phyloP scores from a whole-genome alignment of 2,113 vertebrate genomes.

The Procavia capensis region DNA sequence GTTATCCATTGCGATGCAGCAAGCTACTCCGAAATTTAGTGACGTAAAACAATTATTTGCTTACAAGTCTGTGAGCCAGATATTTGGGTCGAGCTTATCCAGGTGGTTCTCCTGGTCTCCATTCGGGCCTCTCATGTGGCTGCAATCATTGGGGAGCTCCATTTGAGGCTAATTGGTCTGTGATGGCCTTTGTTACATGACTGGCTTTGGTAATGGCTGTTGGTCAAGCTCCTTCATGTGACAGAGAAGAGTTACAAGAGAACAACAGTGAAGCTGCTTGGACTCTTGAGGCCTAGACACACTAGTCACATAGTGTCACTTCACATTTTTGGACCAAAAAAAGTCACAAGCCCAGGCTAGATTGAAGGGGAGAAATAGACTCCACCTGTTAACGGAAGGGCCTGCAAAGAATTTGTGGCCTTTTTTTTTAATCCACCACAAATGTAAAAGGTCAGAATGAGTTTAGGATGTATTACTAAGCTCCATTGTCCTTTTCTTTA shows the following conservation, averaged over 20 bases:
- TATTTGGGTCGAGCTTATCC: background rate
- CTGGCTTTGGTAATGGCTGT: background rate
- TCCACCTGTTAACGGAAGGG: background rate
- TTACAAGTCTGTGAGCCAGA: background rate
- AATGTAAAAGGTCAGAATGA: background rate
- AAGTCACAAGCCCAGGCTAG: slow-evolving; percentile 30
- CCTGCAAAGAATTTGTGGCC: background rate
- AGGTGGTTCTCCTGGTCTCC: background rate
- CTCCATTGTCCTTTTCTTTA: slow-evolving; percentile 33
- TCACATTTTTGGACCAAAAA: background rate
- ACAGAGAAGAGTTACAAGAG: background rate
- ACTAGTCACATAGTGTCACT: background rate
- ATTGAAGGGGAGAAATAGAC: slow-evolving; percentile 27
- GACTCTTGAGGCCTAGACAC: background rate
- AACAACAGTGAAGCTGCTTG: background rate
- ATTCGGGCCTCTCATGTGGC: background rate
- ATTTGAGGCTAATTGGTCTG: background rate
- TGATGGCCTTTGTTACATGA: background rate
- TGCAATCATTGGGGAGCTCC: background rate
- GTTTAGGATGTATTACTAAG: background rate
- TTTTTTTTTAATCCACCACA: background rate
- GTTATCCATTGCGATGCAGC: background rate
- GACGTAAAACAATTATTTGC: slow-evolving; percentile 40
- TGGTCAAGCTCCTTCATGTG: background rate
- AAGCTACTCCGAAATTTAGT: background rate